A percentile compares a stretch with the other conserved stretches of the same genome.
Conservation (phyloP, 2,797 vertebrate genomes). For the Paratrypauchen microcephalus region DNA sequence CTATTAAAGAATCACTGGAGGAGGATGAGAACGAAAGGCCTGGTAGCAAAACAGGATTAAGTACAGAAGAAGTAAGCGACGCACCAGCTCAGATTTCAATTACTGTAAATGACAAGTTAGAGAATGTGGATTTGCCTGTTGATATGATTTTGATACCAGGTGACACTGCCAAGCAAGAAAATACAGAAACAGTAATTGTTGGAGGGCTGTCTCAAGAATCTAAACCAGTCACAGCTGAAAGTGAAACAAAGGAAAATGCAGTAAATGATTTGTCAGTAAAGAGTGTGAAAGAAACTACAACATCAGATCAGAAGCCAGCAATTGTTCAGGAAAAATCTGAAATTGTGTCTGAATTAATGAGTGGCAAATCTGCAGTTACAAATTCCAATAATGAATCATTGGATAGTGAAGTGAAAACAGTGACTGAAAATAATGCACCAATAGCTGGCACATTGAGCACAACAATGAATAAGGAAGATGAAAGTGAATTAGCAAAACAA, state of each 20-base stretch:
- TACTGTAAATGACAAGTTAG: conserved; percentile 3
- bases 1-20: conserved; percentile 4
- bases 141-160: not conserved
- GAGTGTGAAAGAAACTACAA: not conserved
- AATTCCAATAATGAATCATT: not conserved
- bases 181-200: conserved; percentile 5
- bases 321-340: not conserved
- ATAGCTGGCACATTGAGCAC: not conserved
- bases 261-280: not conserved
- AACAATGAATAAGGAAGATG: not conserved
- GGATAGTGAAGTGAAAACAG: not conserved
- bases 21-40: conserved; percentile 17
- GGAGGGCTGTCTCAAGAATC: not conserved
- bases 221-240: not conserved
- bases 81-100: not conserved
- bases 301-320: not conserved
- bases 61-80: not conserved
- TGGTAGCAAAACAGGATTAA: conserved; percentile 5
- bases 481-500: conserved; percentile 5
- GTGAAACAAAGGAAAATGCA: not conserved
- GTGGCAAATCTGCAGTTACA: not conserved
- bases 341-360: not conserved
- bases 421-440: not conserved
- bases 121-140: conserved; percentile 3
- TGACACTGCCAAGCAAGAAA: not conserved